phyloP scores from a whole-genome alignment of 2,113 vertebrate species.

The Puffinus mauretanicus region DNA sequence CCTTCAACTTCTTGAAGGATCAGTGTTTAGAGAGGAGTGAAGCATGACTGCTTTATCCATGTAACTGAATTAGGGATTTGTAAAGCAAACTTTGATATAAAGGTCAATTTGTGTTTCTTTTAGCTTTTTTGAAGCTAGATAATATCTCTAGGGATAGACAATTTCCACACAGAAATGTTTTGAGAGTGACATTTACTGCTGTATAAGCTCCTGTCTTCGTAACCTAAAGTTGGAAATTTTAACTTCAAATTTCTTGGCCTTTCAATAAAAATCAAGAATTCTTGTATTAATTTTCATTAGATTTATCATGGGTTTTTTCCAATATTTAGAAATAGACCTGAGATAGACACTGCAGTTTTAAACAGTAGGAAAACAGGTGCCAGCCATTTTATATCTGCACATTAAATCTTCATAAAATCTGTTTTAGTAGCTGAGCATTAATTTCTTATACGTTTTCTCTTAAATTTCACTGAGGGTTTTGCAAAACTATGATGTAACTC shows the following conservation, averaged over 20 bases:
- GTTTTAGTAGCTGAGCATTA: background rate
- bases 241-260: background rate
- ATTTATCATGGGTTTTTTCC: fast-evolving
- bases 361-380: background rate
- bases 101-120: background rate
- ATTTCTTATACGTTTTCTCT: background rate
- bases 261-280: background rate
- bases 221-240: background rate
- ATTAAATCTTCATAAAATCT: background rate
- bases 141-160: background rate
- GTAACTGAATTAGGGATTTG: background rate
- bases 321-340: background rate
- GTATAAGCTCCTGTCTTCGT: background rate
- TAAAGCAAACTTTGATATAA: background rate
- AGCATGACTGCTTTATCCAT: background rate
- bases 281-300: background rate
- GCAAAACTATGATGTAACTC: background rate
- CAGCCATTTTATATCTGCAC: background rate
- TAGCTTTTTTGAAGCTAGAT: background rate
- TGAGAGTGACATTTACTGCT: background rate
- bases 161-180: background rate
- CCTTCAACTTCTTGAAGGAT: background rate
- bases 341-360: background rate
- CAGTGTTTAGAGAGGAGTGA: background rate
- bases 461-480: background rate